These are phyloP conservation scores for Odontomyia ornata DNA, from an alignment of 2,888 invertebrate genomes.

Conservation along the genomic window DNA sequence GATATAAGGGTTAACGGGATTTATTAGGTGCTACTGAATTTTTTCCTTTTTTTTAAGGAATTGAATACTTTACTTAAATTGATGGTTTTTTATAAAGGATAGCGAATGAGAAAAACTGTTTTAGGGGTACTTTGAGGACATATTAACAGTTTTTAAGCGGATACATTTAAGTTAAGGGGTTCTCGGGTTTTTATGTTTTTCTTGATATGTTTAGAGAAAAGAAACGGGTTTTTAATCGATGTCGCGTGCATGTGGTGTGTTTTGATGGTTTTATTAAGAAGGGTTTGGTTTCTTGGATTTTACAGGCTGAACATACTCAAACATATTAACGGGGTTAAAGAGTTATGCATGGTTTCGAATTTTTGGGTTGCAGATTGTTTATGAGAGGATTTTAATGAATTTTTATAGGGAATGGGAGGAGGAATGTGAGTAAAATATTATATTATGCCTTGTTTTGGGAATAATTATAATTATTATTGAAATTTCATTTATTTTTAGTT, in stretches of 20 bases:
- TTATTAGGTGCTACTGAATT: conserved; percentile 44
- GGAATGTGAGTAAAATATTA: too few species aligned
- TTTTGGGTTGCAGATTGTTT: too few species aligned
- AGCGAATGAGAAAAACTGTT: neutral
- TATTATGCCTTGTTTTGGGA: too few species aligned
- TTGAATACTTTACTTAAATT: conserved; percentile 24
- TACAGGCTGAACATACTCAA: too few species aligned
- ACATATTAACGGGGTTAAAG: too few species aligned
- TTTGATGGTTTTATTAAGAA: conserved; percentile 30
- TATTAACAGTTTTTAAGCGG: conserved; percentile 44
- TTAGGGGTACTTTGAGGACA: conserved; percentile 40
- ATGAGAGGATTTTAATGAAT: too few species aligned
- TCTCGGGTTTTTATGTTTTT: conserved; percentile 26
- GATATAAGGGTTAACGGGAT: conserved; percentile 44
- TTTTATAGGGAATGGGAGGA: too few species aligned
- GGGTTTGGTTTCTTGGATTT: neutral
- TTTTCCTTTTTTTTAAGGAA: neutral
- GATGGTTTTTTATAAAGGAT: conserved; percentile 8
- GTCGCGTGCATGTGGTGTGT: conserved; percentile 43
- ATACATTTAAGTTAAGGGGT: conserved; percentile 9
- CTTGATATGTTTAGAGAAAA: neutral
- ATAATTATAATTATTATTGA: too few species aligned
- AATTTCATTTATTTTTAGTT: too few species aligned
- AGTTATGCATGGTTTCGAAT: too few species aligned
- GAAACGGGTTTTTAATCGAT: conserved; percentile 41